Conservation (phyloP, 2,113 vertebrate genomes). For the Perognathus longimembris region DNA sequence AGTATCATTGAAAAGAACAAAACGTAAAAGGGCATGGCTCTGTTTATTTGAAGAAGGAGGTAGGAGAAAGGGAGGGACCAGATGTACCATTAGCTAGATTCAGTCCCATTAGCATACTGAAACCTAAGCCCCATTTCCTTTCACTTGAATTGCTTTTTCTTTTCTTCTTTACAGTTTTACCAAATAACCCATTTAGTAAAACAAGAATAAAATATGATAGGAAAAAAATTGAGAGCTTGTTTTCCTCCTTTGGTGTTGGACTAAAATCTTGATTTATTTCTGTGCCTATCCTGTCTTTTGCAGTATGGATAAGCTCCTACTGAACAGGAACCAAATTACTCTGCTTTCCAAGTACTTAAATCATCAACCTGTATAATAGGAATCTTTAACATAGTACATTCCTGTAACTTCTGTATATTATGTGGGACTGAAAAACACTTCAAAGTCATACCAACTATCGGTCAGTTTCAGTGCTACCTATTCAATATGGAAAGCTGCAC, state of each 20-base stretch:
- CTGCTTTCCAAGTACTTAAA: not conserved
- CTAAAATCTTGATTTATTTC: constrained; percentile 30
- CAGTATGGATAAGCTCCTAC: not conserved
- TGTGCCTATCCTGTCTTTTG: not conserved
- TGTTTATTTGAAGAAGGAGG: not conserved
- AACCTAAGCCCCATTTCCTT: constrained; percentile 26
- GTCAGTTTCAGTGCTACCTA: not conserved
- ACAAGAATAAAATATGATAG: constrained; percentile 22
- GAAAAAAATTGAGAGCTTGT: not conserved
- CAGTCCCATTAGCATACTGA: not conserved
- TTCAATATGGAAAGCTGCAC: not conserved
- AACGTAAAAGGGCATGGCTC: not conserved
- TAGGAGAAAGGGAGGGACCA: not conserved
- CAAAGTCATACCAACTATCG: not conserved
- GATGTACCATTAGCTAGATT: not conserved
- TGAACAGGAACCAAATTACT: constrained; percentile 7
- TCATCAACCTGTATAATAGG: constrained; percentile 6
- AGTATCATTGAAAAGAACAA: too few relatives aligned
- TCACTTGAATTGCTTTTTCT: not conserved
- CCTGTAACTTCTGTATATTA: not conserved
- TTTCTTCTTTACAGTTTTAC: constrained; percentile 35
- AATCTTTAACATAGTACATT: constrained; percentile 52
- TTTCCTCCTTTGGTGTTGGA: constrained; percentile 34
- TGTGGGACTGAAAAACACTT: constrained; percentile 4
- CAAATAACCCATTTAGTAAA: constrained; percentile 36